phyloP scores from a whole-genome alignment of 2,888 invertebrate genomes.

The Thecophora atra region DNA sequence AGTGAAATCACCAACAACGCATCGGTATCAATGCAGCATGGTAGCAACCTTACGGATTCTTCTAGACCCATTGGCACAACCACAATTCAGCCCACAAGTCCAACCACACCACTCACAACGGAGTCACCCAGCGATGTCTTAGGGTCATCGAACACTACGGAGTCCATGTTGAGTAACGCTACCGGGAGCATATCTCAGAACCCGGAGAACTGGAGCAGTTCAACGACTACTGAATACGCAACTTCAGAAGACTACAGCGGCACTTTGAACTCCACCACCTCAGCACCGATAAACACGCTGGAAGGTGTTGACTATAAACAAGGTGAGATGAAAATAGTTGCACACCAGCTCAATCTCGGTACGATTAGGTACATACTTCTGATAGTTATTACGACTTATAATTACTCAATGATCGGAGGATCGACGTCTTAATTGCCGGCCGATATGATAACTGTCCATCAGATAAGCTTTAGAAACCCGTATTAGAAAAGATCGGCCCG shows the following conservation, averaged over 20 bases:
- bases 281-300: conserved; percentile 55
- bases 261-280: conserved; percentile 50
- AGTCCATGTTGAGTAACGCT: conserved; percentile 49
- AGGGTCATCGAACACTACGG: conserved; percentile 38
- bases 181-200: conserved; percentile 39
- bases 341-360: neutral
- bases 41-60: conserved; percentile 37
- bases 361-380: too few relatives aligned
- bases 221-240: conserved; percentile 45
- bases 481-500: too few relatives aligned
- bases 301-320: conserved; percentile 66
- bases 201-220: conserved; percentile 34
- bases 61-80: conserved; percentile 35
- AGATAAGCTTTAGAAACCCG: too few relatives aligned
- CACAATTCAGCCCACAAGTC: conserved; percentile 22
- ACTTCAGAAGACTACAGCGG: conserved; percentile 39
- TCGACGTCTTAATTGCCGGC: neutral
- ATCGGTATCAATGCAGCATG: conserved; percentile 40
- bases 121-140: conserved; percentile 32
- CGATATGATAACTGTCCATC: neutral
- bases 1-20: conserved; percentile 49
- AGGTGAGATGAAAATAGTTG: conserved; percentile 55
- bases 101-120: conserved; percentile 28
- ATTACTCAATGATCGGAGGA: neutral
- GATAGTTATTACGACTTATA: neutral